Conservation (phyloP, 2,113 vertebrate genomes). For the Etheostoma cragini region DNA sequence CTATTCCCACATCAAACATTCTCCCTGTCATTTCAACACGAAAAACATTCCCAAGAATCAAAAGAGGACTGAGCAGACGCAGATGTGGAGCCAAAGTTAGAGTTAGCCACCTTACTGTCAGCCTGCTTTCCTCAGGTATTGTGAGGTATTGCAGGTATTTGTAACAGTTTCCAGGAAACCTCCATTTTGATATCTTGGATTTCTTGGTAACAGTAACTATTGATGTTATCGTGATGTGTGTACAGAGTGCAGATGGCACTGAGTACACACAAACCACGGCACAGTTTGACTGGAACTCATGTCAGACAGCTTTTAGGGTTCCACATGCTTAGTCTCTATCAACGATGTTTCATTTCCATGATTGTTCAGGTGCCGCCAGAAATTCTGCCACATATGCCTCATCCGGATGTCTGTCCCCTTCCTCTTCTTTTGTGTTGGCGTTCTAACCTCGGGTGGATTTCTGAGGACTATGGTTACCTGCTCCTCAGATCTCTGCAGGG, state of each 20-base stretch:
- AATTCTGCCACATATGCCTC: too few species aligned
- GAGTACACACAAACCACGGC: conserved; percentile 7
- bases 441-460: too few species aligned
- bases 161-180: not conserved
- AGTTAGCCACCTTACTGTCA: not conserved
- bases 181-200: not conserved
- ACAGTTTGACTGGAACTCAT: not conserved
- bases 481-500: too few species aligned
- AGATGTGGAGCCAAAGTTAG: conserved; percentile 33
- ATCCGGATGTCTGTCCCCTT: too few species aligned
- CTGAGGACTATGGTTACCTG: too few species aligned
- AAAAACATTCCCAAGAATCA: conserved; percentile 28
- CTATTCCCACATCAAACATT: conserved; percentile 24
- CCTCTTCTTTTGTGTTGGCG: too few species aligned
- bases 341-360: too few species aligned
- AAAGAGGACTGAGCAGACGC: conserved; percentile 20
- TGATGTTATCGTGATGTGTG: not conserved
- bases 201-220: not conserved
- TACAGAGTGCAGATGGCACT: not conserved
- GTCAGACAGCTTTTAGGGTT: not conserved
- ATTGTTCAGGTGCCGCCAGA: too few species aligned
- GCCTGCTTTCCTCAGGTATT: not conserved
- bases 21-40: conserved; percentile 1
- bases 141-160: conserved; percentile 2
- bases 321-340: not conserved